phyloP scores from a whole-genome alignment of 2,113 vertebrate genomes.

The Anguilla rostrata region DNA sequence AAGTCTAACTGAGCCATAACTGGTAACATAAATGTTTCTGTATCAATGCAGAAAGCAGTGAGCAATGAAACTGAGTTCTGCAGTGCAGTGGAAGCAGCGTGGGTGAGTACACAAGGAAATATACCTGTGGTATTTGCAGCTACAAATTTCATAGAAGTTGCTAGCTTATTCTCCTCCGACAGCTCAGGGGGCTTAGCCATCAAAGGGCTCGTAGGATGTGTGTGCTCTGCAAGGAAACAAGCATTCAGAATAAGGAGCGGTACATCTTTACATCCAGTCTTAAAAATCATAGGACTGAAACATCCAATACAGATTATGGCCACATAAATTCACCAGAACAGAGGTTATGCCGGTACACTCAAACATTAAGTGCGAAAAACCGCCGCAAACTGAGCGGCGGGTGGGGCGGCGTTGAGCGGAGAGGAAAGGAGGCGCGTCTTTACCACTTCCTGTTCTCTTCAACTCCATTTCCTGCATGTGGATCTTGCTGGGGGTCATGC shows the following conservation, averaged over 20 bases:
- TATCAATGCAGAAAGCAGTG: background rate
- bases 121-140: conserved; percentile 86
- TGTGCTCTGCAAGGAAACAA: conserved; percentile 74
- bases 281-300: background rate
- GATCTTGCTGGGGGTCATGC: conserved; percentile 99
- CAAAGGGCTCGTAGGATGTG: conserved; percentile 91
- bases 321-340: background rate
- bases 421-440: conserved; percentile 33
- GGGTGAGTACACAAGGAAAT: conserved; percentile 26
- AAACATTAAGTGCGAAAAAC: background rate
- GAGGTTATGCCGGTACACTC: background rate
- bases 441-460: conserved; percentile 93
- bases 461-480: conserved; percentile 99
- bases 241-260: background rate
- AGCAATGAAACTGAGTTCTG: background rate
- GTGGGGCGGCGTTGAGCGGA: background rate
- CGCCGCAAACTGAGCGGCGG: background rate
- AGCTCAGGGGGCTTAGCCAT: conserved; percentile 87
- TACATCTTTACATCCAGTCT: background rate
- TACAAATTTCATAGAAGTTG: conserved; percentile 87
- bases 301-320: background rate
- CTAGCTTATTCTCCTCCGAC: conserved; percentile 86
- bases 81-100: background rate
- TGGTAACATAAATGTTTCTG: background rate
- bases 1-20: background rate